Conservation (phyloP, 2,888 invertebrate species). For the Carpatolechia fugitivella region DNA sequence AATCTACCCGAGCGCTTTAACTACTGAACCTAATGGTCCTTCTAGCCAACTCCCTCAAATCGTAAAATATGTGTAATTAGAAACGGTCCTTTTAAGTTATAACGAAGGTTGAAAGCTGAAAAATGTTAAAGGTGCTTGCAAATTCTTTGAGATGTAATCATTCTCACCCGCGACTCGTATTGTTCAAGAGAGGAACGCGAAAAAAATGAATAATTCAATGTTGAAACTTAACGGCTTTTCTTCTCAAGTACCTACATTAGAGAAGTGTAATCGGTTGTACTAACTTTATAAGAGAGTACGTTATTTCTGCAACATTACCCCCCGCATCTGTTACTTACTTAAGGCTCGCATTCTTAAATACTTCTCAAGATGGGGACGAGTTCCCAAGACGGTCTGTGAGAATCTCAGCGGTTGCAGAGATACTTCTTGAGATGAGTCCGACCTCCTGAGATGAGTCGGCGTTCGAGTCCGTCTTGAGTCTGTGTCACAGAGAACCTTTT, state of each 20-base stretch:
- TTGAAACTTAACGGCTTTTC: neutral
- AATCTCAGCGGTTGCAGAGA: too few relatives aligned
- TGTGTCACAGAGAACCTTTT: too few relatives aligned
- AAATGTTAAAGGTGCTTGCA: too few relatives aligned
- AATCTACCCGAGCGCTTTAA: conserved; percentile 26
- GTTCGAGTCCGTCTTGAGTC: too few relatives aligned
- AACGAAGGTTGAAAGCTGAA: too few relatives aligned
- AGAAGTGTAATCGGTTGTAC: neutral
- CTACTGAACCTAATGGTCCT: conserved; percentile 7
- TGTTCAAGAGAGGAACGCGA: neutral
- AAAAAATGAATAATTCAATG: neutral
- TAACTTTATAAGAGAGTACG: neutral
- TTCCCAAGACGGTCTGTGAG: too few relatives aligned
- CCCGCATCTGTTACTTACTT: neutral
- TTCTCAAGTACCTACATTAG: neutral
- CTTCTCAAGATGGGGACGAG: too few relatives aligned
- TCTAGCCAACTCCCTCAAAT: conserved; percentile 1
- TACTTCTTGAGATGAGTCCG: too few relatives aligned
- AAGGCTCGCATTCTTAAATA: neutral
- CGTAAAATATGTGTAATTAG: conserved; percentile 10
- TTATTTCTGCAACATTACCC: neutral
- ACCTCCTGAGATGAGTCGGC: too few relatives aligned
- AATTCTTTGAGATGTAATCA: neutral
- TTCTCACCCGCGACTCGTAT: neutral
- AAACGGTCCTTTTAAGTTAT: neutral